Evolutionary conservation across 2,113 vertebrate genomes (phyloP).

Genomic region (Psammodynastes pulverulentus): DNA sequence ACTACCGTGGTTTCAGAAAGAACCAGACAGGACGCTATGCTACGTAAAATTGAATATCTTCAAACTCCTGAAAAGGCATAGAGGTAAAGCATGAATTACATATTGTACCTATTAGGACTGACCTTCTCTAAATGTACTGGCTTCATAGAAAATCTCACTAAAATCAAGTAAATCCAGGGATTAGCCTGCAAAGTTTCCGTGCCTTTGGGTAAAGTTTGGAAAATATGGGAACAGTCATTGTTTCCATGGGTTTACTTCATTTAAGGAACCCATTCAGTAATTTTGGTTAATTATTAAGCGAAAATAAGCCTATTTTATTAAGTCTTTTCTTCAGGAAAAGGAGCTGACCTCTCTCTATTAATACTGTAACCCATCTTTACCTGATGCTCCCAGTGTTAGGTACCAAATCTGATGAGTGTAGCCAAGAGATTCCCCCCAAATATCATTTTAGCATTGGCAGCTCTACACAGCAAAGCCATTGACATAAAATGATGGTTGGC

Average conservation of each 20-base stretch:
- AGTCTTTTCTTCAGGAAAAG: neutral
- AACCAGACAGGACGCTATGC: neutral
- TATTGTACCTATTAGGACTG: neutral
- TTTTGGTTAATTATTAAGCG: neutral
- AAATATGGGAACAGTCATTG: neutral
- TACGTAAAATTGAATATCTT: neutral
- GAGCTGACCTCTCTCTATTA: neutral
- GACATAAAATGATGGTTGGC: conserved; percentile 75
- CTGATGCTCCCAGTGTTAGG: conserved; percentile 52
- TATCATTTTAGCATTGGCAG: conserved; percentile 66
- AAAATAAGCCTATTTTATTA: neutral
- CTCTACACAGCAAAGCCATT: conserved; percentile 66
- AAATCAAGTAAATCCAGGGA: neutral
- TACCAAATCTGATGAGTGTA: conserved; percentile 66
- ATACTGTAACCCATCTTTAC: conserved; percentile 20
- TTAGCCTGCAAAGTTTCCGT: neutral
- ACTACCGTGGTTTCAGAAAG: neutral
- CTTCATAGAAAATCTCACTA: neutral
- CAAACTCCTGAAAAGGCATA: neutral
- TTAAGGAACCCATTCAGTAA: neutral
- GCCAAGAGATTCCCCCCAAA: conserved; percentile 55
- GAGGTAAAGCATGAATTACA: neutral
- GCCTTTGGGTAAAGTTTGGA: neutral
- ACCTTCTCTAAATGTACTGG: neutral
- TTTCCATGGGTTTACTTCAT: neutral